phyloP scores from a whole-genome alignment of 2,113 vertebrate genomes.

The Psittacus erithacus region DNA sequence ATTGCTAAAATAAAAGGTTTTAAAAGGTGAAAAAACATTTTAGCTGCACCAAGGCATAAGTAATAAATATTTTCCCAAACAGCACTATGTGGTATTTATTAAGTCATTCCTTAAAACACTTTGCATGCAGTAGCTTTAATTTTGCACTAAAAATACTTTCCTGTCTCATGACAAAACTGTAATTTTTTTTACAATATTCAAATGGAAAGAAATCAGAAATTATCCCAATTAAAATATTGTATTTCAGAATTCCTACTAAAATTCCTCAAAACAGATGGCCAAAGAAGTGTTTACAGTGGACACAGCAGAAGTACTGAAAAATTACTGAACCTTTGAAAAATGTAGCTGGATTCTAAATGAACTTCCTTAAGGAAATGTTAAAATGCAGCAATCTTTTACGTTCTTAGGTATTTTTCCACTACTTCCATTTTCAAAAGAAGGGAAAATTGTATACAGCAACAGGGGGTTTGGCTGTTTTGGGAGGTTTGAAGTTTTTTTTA shows the following conservation, averaged over 20 bases:
- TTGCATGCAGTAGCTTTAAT: neutral
- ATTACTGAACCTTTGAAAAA: neutral
- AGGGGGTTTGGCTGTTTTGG: neutral
- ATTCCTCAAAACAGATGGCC: neutral
- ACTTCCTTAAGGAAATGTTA: neutral
- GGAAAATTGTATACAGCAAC: neutral
- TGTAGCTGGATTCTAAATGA: neutral
- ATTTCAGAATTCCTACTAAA: neutral
- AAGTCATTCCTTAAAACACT: neutral
- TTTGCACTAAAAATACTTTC: neutral
- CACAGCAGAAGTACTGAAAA: neutral
- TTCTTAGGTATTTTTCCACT: neutral
- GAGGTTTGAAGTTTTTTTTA: neutral
- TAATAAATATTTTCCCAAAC: neutral
- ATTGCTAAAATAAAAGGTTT: neutral
- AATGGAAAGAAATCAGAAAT: neutral
- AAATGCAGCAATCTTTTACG: neutral
- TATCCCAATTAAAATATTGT: neutral
- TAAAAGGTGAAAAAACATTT: neutral
- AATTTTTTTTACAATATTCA: neutral
- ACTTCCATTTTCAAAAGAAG: neutral
- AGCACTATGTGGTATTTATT: neutral
- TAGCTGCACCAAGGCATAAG: neutral
- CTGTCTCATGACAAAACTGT: neutral
- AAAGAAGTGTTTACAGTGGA: neutral